A percentile compares a stretch with the other conserved stretches of the same genome.
These are phyloP conservation scores for Augochlora pura DNA, from an alignment of 1,140 invertebrate genomes.

Conservation along the genomic window DNA sequence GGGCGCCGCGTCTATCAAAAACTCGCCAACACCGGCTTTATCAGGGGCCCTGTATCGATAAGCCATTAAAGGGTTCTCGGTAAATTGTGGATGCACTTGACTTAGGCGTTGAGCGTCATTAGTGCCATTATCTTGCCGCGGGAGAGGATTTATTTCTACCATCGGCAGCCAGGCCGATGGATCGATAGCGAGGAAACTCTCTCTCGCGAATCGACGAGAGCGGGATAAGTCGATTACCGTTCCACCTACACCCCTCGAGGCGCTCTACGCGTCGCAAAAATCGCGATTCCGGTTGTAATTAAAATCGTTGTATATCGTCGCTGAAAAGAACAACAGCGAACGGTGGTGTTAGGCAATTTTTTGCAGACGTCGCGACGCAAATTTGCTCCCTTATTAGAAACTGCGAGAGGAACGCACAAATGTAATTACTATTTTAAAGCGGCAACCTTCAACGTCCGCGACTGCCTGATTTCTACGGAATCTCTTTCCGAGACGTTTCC, in stretches of 20 bases:
- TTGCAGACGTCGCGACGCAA: too few species aligned
- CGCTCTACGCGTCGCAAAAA: too few species aligned
- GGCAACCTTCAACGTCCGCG: too few species aligned
- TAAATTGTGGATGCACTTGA: constrained; percentile 39
- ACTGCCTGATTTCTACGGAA: too few species aligned
- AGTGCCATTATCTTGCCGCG: constrained; percentile 37
- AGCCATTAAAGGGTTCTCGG: constrained; percentile 31
- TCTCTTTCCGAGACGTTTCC: too few species aligned
- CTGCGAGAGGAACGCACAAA: too few species aligned
- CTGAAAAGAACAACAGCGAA: too few species aligned
- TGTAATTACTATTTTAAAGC: too few species aligned
- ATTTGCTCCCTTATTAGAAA: too few species aligned
- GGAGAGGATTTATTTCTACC: not conserved
- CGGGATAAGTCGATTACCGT: not conserved
- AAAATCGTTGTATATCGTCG: too few species aligned
- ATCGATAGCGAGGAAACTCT: not conserved
- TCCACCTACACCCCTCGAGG: not conserved
- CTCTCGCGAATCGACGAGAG: not conserved
- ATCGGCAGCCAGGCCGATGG: not conserved
- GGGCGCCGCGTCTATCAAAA: constrained; percentile 21
- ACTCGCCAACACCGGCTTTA: not conserved
- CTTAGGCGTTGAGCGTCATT: constrained; percentile 41
- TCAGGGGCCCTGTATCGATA: constrained; percentile 17
- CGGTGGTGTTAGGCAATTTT: too few species aligned
- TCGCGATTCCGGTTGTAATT: too few species aligned